Conservation (phyloP, 2,888 invertebrate genomes). For the Cataglyphis rosenhaueri region DNA sequence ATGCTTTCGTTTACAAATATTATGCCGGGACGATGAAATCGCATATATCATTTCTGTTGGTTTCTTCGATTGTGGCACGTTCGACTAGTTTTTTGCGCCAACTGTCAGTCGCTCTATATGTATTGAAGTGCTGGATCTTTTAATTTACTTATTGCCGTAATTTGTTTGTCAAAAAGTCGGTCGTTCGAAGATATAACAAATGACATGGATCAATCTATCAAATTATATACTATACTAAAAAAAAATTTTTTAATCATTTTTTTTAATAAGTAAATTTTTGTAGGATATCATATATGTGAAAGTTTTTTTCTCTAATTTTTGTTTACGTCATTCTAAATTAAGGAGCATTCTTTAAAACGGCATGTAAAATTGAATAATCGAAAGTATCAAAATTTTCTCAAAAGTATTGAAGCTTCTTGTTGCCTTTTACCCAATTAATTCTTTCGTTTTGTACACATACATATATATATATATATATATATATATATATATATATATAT, state of each 20-base stretch:
- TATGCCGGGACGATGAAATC: constrained; percentile 30
- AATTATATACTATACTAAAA: neutral
- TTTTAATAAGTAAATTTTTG: too few species aligned
- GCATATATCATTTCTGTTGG: constrained; percentile 30
- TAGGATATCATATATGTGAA: too few species aligned
- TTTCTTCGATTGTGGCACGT: neutral
- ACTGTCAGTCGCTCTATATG: constrained; percentile 5
- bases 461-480: neutral
- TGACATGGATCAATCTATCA: neutral
- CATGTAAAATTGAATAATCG: neutral
- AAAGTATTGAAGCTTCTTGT: neutral
- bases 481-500: constrained; percentile 5
- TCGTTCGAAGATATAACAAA: neutral
- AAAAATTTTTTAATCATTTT: too few species aligned
- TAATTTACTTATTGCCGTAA: constrained; percentile 6
- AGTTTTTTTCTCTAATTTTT: too few species aligned
- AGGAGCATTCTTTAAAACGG: neutral
- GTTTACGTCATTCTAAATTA: too few species aligned
- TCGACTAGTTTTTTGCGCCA: neutral
- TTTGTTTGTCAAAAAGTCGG: neutral
- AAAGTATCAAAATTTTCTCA: too few species aligned
- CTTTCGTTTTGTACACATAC: neutral
- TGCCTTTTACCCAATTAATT: neutral
- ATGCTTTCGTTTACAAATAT: constrained; percentile 34
- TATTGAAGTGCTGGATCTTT: neutral